phyloP scores from a whole-genome alignment of 2,888 invertebrate genomes.

The Caenorhabditis sinica region DNA sequence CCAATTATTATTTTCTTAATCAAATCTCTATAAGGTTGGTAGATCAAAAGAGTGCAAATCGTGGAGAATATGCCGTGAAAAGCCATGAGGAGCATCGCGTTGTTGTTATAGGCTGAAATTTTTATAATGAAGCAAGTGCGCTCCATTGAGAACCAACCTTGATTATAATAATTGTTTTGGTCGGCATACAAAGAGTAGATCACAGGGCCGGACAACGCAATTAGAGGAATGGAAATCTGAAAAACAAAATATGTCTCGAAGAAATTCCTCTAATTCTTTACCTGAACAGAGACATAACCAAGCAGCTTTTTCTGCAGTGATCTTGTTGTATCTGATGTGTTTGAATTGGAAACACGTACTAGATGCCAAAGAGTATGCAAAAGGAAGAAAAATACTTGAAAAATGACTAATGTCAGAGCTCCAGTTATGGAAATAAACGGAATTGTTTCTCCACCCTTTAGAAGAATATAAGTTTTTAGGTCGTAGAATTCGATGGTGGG shows the following conservation, averaged over 20 bases:
- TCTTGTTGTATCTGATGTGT: constrained; percentile 5
- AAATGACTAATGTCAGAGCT: neutral
- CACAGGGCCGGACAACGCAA: constrained; percentile 12
- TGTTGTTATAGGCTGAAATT: constrained; percentile 24
- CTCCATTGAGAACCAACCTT: constrained; percentile 23
- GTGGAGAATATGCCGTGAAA: constrained; percentile 18
- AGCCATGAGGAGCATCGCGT: constrained; percentile 9
- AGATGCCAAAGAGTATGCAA: constrained; percentile 38
- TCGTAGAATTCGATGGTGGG: constrained; percentile 46
- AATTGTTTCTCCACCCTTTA: constrained; percentile 34
- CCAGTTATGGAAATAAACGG: constrained; percentile 29
- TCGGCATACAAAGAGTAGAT: constrained; percentile 41
- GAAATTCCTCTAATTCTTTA: neutral
- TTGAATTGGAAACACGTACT: neutral
- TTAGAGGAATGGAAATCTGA: constrained; percentile 28
- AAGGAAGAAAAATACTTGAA: constrained; percentile 34
- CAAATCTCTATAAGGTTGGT: constrained; percentile 25
- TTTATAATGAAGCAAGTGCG: neutral
- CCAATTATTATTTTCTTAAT: constrained; percentile 9
- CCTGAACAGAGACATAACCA: constrained; percentile 22
- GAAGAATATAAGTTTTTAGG: constrained; percentile 19
- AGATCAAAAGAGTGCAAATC: constrained; percentile 9
- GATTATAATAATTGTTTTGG: constrained; percentile 39
- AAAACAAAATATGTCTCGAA: neutral
- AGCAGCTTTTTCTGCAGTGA: constrained; percentile 34